These are phyloP conservation scores for Azorinus chamasolen DNA, from an alignment of 2,888 invertebrate genomes.

Conservation along the genomic window DNA sequence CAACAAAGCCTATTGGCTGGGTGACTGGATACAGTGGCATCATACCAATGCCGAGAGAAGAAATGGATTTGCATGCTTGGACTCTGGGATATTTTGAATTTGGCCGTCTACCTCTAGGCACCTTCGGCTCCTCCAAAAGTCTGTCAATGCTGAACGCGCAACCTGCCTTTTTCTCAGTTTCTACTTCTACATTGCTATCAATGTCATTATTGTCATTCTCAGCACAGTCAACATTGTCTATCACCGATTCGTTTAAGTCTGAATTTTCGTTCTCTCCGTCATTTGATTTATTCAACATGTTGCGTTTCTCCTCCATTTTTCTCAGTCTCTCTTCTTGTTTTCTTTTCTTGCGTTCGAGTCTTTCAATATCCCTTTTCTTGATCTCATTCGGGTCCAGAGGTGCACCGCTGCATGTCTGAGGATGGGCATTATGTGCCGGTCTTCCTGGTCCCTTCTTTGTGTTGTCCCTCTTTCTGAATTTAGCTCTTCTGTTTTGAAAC, in stretches of 20 bases:
- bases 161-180: constrained; percentile 47
- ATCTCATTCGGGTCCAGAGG: constrained; percentile 94
- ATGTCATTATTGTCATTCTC: constrained; percentile 8
- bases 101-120: constrained; percentile 87
- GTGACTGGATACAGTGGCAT: constrained; percentile 87
- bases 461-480: constrained; percentile 99
- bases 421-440: constrained; percentile 99
- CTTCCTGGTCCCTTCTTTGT: constrained; percentile 99
- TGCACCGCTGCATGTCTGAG: constrained; percentile 98
- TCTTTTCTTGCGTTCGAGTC: constrained; percentile 89
- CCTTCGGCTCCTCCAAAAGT: constrained; percentile 87
- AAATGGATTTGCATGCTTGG: constrained; percentile 87
- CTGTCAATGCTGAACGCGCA: constrained; percentile 87
- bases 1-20: constrained; percentile 87
- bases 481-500: constrained; percentile 99
- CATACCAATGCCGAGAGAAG: constrained; percentile 83
- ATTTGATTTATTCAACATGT: constrained; percentile 25
- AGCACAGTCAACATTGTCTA: constrained; percentile 5
- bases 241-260: neutral
- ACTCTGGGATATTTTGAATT: constrained; percentile 87
- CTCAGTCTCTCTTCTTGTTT: constrained; percentile 95
- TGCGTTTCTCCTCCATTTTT: constrained; percentile 74
- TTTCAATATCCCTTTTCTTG: constrained; percentile 84
- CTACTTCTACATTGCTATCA: constrained; percentile 13
- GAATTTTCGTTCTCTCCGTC: constrained; percentile 19